These are phyloP conservation scores for Panthera leo DNA, from an alignment of 2,113 vertebrate genomes.

Conservation along the genomic window DNA sequence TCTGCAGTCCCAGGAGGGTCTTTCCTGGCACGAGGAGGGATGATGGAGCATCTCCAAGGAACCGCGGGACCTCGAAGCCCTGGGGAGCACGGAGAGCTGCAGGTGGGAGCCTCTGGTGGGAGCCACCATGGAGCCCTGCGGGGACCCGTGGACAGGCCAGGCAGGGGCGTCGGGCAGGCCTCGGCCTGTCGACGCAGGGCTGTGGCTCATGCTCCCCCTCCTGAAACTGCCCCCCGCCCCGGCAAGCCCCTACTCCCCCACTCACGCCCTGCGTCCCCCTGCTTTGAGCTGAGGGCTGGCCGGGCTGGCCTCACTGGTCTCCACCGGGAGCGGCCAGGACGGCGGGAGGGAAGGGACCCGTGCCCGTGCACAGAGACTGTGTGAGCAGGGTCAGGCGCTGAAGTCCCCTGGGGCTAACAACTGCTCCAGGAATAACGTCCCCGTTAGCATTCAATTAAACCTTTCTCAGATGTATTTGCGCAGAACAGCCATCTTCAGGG, in stretches of 20 bases:
- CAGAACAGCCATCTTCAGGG: rapidly evolving
- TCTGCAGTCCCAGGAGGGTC: neutral
- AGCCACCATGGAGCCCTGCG: neutral
- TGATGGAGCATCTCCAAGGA: neutral
- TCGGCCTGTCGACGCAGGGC: neutral
- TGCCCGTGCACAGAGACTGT: too few species aligned
- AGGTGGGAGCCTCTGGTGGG: neutral
- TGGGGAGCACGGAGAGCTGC: neutral
- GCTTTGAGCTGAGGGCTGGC: neutral
- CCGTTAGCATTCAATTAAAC: neutral
- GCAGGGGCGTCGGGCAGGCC: neutral
- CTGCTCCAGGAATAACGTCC: neutral
- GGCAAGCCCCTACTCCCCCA: neutral
- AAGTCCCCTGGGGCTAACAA: neutral
- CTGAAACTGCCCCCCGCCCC: neutral
- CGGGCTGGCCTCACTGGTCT: neutral
- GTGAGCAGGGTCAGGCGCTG: neutral
- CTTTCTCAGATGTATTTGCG: neutral
- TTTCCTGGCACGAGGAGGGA: neutral
- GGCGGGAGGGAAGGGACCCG: neutral
- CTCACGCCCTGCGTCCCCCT: neutral
- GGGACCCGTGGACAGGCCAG: neutral
- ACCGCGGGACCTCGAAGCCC: rapidly evolving
- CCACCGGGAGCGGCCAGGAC: neutral
- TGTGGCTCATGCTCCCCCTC: neutral